Conservation (phyloP, 2,797 vertebrate genomes). For the Bufotes viridis region DNA sequence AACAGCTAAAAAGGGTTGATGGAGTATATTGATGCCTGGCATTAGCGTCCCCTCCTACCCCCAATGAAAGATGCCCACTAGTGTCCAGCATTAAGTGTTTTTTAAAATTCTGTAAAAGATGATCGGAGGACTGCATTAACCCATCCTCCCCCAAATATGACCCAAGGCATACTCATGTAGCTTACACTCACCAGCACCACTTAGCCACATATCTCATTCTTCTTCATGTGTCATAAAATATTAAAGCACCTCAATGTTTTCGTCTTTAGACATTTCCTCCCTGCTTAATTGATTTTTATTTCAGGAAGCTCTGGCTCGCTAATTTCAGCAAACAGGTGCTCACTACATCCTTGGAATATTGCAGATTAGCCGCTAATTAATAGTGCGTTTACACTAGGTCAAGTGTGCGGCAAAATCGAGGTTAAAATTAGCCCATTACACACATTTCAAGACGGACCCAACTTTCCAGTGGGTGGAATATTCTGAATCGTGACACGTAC, state of each 20-base stretch:
- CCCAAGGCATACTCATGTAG: background rate
- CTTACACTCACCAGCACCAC: background rate
- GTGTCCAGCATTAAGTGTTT: background rate
- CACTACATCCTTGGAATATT: slow-evolving; percentile 21
- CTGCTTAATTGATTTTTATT: slow-evolving; percentile 54
- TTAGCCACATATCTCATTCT: slow-evolving; percentile 30
- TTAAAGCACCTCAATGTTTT: slow-evolving; percentile 37
- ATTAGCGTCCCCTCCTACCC: background rate
- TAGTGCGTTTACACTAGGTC: slow-evolving; percentile 22
- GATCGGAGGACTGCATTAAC: background rate
- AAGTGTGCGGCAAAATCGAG: background rate
- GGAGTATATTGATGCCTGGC: background rate
- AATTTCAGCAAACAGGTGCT: slow-evolving; percentile 30
- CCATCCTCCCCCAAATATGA: background rate
- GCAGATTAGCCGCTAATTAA: slow-evolving; percentile 39
- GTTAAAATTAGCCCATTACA: slow-evolving; percentile 33
- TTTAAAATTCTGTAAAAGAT: background rate
- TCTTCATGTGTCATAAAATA: slow-evolving; percentile 40
- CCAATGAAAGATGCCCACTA: background rate
- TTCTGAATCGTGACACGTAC: slow-evolving; percentile 11
- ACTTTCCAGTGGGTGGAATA: slow-evolving; percentile 39
- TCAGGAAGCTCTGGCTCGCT: slow-evolving; percentile 19
- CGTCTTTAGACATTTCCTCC: slow-evolving; percentile 29
- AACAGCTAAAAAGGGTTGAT: background rate
- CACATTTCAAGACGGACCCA: slow-evolving; percentile 18